Base-by-base conservation (phyloP, 2,888 invertebrate genomes). In the Uropetala carovei region DNA sequence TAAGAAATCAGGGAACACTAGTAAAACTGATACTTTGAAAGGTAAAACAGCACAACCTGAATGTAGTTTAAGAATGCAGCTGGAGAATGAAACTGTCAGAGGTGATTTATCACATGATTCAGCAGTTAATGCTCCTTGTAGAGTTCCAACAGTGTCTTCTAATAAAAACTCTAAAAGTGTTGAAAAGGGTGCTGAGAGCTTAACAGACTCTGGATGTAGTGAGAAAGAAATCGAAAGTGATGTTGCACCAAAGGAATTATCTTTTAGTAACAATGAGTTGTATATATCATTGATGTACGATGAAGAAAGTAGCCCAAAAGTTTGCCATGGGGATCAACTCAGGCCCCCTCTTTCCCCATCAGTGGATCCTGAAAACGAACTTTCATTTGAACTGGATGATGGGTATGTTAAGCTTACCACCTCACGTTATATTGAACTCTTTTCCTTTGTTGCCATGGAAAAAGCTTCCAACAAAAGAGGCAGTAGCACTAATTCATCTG, bases 351-450 rank as follows among this genome's bases (percentile, higher is more conserved):
- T 56, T n/a, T 57, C 83, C 8, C 83, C 83, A 56, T 83, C 83
- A 10, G 43, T 57, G 0, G 56, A 43, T 0, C 56, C 43, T n/a
- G 43, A 64, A 11, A 64, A 30, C 9, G 89, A 64, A 8, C n/a
- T 89, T 43, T 64, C 89, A 43, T 60, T 89, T 56, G 89, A 89
- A 18, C 64, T 89, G 68, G 89, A 64, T 43, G 89, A 64, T 13
- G 89, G 64, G 18, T 2, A 64, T n/a, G 89, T 89, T 43, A 89
- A 18, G 43, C 18, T 89, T 11, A 64, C 68, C 43, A 89, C n/a
- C 18, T 89, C 89, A 3, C 64, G 30, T 16, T 89, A 89, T n/a
- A 68, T 89, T 68, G 89, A 89, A 43, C 89, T 89, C 43, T n/a
- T 89, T 64, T 89, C 89, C 18, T 75, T 27, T 14, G 18, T 18